Evolutionary conservation across 2,797 vertebrate species (phyloP).

Genomic region (Cyprinella venusta): DNA sequence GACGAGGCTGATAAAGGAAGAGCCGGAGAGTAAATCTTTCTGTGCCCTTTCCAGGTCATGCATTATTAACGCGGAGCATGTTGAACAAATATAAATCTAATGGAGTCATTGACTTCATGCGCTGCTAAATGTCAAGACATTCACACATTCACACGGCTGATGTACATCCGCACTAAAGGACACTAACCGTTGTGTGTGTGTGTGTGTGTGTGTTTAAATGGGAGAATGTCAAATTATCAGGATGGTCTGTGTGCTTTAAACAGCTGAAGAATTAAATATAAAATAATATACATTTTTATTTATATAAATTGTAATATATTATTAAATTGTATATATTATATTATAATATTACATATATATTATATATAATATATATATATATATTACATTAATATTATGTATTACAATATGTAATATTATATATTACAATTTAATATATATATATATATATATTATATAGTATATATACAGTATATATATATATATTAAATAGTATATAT

Average conservation of each 20-base stretch:
- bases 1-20: not conserved
- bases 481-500: not conserved
- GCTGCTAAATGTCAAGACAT: slow-evolving; percentile 58
- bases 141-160: slow-evolving; percentile 45
- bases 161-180: slow-evolving; percentile 11
- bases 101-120: slow-evolving; percentile 54
- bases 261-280: not conserved
- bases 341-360: too few species aligned
- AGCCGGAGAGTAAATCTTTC: not conserved
- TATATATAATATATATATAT: too few species aligned
- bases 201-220: slow-evolving; percentile 3
- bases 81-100: slow-evolving; percentile 57
- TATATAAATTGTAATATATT: not conserved
- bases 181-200: not conserved
- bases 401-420: too few species aligned
- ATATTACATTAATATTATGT: too few species aligned
- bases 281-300: not conserved
- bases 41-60: slow-evolving; percentile 55
- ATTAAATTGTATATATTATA: too few species aligned
- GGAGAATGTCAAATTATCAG: not conserved
- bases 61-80: slow-evolving; percentile 60
- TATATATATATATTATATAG: too few species aligned
- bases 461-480: too few species aligned
- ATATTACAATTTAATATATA: too few species aligned
- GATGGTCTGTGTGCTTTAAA: too few species aligned